Base-by-base conservation (phyloP, 2,888 invertebrate genomes). In the Girardia tigrina region DNA sequence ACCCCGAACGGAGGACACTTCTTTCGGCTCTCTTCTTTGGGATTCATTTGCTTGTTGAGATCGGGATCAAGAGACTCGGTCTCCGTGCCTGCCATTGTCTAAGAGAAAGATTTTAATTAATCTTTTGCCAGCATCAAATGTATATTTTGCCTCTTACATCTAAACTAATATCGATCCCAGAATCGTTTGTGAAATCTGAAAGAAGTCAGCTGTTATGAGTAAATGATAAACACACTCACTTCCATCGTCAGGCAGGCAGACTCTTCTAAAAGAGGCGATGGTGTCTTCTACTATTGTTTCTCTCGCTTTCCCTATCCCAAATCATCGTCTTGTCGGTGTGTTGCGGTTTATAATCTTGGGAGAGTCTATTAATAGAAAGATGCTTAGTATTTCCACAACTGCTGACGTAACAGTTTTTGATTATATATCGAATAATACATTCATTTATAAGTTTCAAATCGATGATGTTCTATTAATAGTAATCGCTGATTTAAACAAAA, bases 1-100 rank as follows among this genome's bases (percentile, higher is more conserved):
- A 86, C 86, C 12, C 86, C 86, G 0, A 42, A 26, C 26, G 74
- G 56, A 29, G 74, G 74, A 71, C 71, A 71, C 23, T 56, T 56
- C 23, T 56, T 56, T 56, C 56, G 56, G n/a, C 23, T 56, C 4
- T 56, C 56, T 8, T 56, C 56, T 36, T 36, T 36, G 36, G 36
- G 16, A 36, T 12, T 36, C 16, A 12, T 8, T 2, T 56, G 56
- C n/a, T 56, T 56, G n/a, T 12, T 56, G 4, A 20, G n/a, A 56
- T 56, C 56, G 4, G 56, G n/a, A 56, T 56, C 56, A 56, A 56
- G 56, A 56, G 56, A 56, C 56, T n/a, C 56, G 56, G 56, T n/a
- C 56, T 56, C 56, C 23, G 23, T 12, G 23, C 56, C 56, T 20
- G 56, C 56, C 56, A 56, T 56, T 8, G n/a, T 56, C 56, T 56